phyloP scores from a whole-genome alignment of 2,888 invertebrate genomes.

The Melanchra persicariae region DNA sequence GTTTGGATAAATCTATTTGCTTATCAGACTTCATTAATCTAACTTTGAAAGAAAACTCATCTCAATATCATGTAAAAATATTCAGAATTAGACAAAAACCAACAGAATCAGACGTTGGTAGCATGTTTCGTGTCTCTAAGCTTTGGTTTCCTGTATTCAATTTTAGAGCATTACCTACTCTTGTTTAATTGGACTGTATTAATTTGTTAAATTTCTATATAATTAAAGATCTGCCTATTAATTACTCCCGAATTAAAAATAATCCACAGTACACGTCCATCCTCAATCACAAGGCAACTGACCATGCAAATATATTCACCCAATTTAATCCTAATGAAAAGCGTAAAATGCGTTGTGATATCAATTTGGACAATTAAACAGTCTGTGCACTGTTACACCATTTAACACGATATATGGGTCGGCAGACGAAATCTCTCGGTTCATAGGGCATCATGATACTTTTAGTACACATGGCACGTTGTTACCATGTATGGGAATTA shows the following conservation, averaged over 20 bases:
- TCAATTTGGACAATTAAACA: conserved; percentile 67
- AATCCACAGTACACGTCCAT: background rate
- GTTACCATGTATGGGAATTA: conserved; percentile 50
- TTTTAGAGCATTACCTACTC: background rate
- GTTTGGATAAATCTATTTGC: conserved; percentile 26
- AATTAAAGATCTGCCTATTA: conserved; percentile 16
- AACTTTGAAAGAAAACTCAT: background rate
- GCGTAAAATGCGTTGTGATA: conserved; percentile 56
- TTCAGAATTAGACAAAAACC: background rate
- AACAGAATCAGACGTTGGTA: background rate
- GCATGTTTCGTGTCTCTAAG: background rate
- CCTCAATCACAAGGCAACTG: conserved; percentile 41
- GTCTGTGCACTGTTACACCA: conserved; percentile 55
- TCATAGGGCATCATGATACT: conserved; percentile 62
- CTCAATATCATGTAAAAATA: background rate
- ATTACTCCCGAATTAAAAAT: conserved; percentile 20
- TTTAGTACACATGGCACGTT: conserved; percentile 42
- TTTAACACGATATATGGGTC: conserved; percentile 64
- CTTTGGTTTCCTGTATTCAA: background rate
- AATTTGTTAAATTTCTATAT: background rate
- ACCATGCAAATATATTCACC: conserved; percentile 53
- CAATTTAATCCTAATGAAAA: conserved; percentile 63
- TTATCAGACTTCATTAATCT: background rate
- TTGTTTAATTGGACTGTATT: background rate
- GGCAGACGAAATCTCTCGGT: conserved; percentile 55